phyloP scores from a whole-genome alignment of 1,140 invertebrate species.

The Pogonognathellus flavescens region DNA sequence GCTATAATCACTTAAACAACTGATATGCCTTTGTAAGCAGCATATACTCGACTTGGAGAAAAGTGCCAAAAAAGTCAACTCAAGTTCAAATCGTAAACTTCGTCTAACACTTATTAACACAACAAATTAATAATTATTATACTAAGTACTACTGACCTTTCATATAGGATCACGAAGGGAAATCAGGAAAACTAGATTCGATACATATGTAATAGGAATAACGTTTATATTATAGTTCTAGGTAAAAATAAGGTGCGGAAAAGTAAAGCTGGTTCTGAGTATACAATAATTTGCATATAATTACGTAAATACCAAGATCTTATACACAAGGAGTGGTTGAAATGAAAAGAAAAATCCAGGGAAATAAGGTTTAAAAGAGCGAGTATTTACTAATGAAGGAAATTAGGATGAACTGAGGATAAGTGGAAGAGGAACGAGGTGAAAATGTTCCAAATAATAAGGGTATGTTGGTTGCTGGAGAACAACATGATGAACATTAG shows the following conservation, averaged over 20 bases:
- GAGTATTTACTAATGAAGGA: not conserved
- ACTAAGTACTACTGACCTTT: not conserved
- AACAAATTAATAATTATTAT: no score
- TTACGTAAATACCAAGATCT: not conserved
- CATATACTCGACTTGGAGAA: not conserved
- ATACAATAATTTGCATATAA: not conserved
- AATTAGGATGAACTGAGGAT: conserved; percentile 38
- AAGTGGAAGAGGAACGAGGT: conserved; percentile 45
- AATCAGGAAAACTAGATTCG: not conserved
- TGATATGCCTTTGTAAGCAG: not conserved
- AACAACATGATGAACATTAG: conserved; percentile 24
- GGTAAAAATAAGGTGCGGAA: not conserved
- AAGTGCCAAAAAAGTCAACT: conserved; percentile 28
- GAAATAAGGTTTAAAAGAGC: not conserved
- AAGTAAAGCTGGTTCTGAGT: not conserved
- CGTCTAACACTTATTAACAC: not conserved
- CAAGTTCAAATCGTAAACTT: conserved; percentile 21
- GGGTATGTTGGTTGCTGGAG: conserved; percentile 19
- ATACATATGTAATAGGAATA: no score
- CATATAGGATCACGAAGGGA: not conserved
- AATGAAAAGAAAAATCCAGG: not conserved
- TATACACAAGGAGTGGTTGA: not conserved
- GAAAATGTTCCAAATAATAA: conserved; percentile 23
- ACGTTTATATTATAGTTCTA: no score
- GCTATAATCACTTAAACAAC: not conserved